Conservation (phyloP, 2,113 vertebrate genomes). For the Scortum barcoo region DNA sequence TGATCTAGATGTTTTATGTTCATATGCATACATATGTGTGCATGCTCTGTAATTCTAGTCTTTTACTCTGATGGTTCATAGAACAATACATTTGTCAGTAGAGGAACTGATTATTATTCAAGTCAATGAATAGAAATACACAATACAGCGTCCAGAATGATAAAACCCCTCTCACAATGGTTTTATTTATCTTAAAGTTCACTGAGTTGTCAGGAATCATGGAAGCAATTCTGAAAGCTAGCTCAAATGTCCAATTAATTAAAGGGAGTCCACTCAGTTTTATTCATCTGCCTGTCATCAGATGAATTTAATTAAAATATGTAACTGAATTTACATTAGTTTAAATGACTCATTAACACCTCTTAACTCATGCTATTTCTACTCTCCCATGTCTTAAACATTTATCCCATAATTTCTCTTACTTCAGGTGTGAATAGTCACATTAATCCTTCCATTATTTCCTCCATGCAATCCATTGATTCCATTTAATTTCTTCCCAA, state of each 20-base stretch:
- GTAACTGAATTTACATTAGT: background rate
- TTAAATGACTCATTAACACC: background rate
- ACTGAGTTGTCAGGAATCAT: constrained; percentile 1
- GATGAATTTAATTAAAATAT: constrained; percentile 8
- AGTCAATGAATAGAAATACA: constrained; percentile 1
- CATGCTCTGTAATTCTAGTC: background rate
- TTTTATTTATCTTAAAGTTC: background rate
- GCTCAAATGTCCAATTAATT: background rate
- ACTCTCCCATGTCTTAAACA: background rate
- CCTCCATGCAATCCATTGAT: constrained; percentile 9
- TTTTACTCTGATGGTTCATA: background rate
- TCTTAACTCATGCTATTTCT: background rate
- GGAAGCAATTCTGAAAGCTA: background rate
- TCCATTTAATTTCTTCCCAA: background rate
- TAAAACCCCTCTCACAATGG: background rate
- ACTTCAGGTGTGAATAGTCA: constrained; percentile 7
- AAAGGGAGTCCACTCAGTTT: background rate
- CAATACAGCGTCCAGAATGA: background rate
- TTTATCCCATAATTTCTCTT: background rate
- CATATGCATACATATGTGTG: background rate
- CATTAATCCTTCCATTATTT: background rate
- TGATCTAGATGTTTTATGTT: background rate
- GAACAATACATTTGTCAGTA: background rate
- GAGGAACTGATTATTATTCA: background rate
- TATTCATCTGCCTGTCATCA: background rate